These are phyloP conservation scores for Xyrauchen texanus DNA, from an alignment of 2,113 vertebrate genomes.

Conservation along the genomic window DNA sequence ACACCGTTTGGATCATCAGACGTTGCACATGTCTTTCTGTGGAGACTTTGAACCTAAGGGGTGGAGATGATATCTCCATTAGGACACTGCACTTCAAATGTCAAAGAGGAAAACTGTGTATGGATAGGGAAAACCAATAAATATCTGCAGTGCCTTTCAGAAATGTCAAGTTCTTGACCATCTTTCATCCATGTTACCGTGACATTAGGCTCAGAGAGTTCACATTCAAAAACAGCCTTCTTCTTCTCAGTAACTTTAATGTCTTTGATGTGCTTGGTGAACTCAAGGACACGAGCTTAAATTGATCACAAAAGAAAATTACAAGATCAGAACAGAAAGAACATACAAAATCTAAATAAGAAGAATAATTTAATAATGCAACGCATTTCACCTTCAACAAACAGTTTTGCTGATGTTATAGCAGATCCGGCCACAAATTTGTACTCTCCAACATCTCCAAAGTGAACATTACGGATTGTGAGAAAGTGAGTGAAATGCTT, in stretches of 20 bases:
- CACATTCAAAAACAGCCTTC: constrained; percentile 93
- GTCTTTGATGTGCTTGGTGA: constrained; percentile 97
- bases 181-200: constrained; percentile 97
- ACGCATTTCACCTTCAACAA: constrained; percentile 86
- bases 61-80: constrained; percentile 1
- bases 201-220: constrained; percentile 93
- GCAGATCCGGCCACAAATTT: constrained; percentile 90
- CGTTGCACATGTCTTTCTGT: constrained; percentile 91
- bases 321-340: not conserved
- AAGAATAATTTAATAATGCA: constrained; percentile 8
- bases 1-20: constrained; percentile 87
- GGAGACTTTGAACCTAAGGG: constrained; percentile 80
- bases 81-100: not conserved
- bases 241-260: constrained; percentile 97
- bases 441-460: constrained; percentile 93
- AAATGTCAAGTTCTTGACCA: constrained; percentile 86
- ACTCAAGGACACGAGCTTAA: constrained; percentile 93
- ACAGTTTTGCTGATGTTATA: constrained; percentile 86
- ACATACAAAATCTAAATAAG: not conserved
- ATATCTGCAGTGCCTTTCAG: constrained; percentile 78
- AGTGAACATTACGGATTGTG: constrained; percentile 93
- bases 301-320: constrained; percentile 14
- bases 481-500: constrained; percentile 91
- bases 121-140: not conserved
- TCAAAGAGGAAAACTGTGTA: not conserved